Conservation (phyloP, 1,140 invertebrate species). For the Samia ricini region DNA sequence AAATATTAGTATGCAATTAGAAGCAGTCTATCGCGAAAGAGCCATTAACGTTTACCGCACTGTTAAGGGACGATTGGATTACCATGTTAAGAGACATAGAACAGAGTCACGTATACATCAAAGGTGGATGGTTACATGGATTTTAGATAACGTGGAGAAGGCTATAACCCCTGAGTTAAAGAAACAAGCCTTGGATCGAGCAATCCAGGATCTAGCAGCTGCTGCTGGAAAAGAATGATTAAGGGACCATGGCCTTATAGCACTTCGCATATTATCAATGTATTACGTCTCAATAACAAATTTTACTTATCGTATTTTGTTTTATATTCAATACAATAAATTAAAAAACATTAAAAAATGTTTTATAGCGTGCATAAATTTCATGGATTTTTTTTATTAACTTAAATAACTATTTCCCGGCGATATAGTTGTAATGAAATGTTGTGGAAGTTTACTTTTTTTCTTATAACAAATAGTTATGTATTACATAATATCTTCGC, state of each 20-base stretch:
- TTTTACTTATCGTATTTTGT: neutral
- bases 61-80: conserved; percentile 53
- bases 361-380: neutral
- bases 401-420: neutral
- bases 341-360: neutral
- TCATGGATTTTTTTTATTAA: neutral
- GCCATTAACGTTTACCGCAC: conserved; percentile 41
- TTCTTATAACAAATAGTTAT: neutral
- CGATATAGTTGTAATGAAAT: neutral
- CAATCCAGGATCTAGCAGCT: conserved; percentile 46
- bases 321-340: conserved; percentile 1
- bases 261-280: neutral
- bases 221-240: conserved; percentile 18
- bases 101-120: conserved; percentile 50
- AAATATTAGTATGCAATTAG: conserved; percentile 93
- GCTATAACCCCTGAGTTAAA: conserved; percentile 61
- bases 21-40: conserved; percentile 89
- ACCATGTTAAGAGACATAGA: conserved; percentile 47
- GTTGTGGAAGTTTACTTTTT: neutral
- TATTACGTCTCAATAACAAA: neutral
- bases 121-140: conserved; percentile 65
- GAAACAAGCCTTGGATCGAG: conserved; percentile 39
- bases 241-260: neutral
- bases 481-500: neutral
- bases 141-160: conserved; percentile 51